Conservation (phyloP, 2,113 vertebrate genomes). For the Pedionomus torquatus region DNA sequence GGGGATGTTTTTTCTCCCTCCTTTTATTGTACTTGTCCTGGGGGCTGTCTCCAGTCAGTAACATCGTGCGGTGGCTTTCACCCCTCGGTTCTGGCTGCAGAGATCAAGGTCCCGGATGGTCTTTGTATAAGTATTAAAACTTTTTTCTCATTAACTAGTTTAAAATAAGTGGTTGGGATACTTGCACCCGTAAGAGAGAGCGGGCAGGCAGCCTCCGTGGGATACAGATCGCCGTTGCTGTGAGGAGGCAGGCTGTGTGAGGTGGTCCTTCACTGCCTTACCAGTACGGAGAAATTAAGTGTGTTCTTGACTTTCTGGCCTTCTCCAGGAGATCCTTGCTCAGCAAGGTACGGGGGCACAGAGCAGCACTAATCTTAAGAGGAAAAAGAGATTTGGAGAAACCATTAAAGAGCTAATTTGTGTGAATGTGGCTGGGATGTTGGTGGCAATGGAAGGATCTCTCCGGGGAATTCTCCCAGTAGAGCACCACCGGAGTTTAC, state of each 20-base stretch:
- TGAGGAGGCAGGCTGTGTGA: rapidly evolving
- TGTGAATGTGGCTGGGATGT: not conserved
- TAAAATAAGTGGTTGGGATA: not conserved
- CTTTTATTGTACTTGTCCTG: constrained; percentile 14
- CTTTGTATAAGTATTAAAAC: not conserved
- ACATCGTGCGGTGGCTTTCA: not conserved
- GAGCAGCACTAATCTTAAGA: not conserved
- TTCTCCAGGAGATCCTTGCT: not conserved
- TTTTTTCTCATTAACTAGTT: not conserved
- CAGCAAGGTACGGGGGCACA: not conserved
- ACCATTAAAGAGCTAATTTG: not conserved
- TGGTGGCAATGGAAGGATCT: not conserved
- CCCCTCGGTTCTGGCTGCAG: not conserved
- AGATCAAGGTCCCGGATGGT: not conserved
- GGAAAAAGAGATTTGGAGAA: not conserved
- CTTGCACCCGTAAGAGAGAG: not conserved
- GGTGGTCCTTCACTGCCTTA: not conserved
- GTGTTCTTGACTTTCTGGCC: not conserved
- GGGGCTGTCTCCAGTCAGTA: not conserved
- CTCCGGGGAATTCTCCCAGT: not conserved
- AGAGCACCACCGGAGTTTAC: not conserved
- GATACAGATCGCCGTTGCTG: not conserved
- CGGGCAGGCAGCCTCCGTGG: rapidly evolving
- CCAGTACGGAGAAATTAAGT: not conserved
- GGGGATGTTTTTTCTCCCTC: not conserved